Evolutionary conservation across 2,888 invertebrate species (phyloP).

Genomic region (Oscheius onirici): DNA sequence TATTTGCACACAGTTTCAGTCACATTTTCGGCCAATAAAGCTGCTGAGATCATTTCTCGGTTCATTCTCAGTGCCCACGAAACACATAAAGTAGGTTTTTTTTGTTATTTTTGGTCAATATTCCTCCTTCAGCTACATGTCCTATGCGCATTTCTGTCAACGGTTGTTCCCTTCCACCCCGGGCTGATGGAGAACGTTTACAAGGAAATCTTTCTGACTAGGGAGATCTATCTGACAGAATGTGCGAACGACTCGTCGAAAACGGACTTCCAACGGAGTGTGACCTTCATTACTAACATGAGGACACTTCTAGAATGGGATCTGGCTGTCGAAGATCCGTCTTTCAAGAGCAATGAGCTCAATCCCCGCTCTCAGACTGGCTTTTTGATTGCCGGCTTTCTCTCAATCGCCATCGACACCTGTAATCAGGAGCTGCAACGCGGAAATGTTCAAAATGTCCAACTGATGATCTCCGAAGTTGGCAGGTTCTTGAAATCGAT

Average conservation of each 20-base stretch:
- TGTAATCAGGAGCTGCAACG: constrained; percentile 3
- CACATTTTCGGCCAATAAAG: constrained; percentile 43
- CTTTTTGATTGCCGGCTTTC: not conserved
- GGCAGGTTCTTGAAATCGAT: constrained; percentile 5
- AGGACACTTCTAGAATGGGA: constrained; percentile 23
- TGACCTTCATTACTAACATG: constrained; percentile 1
- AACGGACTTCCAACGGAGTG: not conserved
- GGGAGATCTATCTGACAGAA: constrained; percentile 11
- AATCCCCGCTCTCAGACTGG: not conserved
- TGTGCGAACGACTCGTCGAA: not conserved
- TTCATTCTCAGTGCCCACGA: constrained; percentile 29
- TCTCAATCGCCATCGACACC: not conserved
- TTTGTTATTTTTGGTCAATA: not conserved
- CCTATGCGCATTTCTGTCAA: constrained; percentile 23
- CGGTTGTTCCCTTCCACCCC: constrained; percentile 35
- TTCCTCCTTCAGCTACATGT: constrained; percentile 24
- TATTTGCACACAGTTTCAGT: constrained; percentile 55
- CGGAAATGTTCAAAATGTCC: not conserved
- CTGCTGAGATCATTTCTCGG: constrained; percentile 50
- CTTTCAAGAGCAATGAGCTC: not conserved
- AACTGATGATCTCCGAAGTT: constrained; percentile 11
- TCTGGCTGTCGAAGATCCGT: not conserved
- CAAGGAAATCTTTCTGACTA: constrained; percentile 31
- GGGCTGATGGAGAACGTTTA: constrained; percentile 36
- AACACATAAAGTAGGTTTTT: not conserved